Base-by-base conservation (phyloP, 2,113 vertebrate genomes). In the Penelope pileata region DNA sequence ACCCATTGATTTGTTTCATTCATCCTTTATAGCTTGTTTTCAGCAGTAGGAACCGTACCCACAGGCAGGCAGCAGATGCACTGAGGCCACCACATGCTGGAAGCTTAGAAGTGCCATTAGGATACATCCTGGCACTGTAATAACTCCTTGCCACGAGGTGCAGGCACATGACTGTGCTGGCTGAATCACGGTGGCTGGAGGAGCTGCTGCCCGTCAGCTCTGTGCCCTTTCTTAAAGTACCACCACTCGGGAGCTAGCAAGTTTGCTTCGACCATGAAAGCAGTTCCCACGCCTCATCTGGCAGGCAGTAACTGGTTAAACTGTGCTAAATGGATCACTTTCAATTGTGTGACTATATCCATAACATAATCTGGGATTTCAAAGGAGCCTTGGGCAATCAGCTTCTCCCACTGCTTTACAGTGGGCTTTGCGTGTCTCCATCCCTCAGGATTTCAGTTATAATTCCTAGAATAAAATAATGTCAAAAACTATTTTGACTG, bases 401-500 rank as follows among this genome's bases (percentile, higher is more conserved):
- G 48, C 43, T 42, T 93, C 90, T 96, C 90, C 88, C 93, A 88
- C 47, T 42, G 79, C 80, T 94, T 83, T 90, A 68, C 90, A 64
- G 66, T 75, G 69, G 88, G 69, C 62, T 95, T 96, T 95, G 79
- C 12, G 1, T 75, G 82, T 76, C 94, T 90, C 74, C 58, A 32
- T 93, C 88, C 93, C 86, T 93, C 43, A 93, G 90, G 80, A 67
- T 84, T 69, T 86, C 79, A 29, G 90, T 75, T 91, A 86, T 88
- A 95, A 95, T 97, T 97, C 95, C 69, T 70, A 91, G 83, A 86
- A 96, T 90, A 93, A 83, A 97, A 95, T 95, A 93, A 91, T 86
- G 89, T 95, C 86, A 56, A 90, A 91, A 94, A 91, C 60, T 90
- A 93, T 96, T 96, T 94, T 88, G 79, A 86, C 92, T 85, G 92